Base-by-base conservation (phyloP, 2,113 vertebrate genomes). In the Miniopterus natalensis region DNA sequence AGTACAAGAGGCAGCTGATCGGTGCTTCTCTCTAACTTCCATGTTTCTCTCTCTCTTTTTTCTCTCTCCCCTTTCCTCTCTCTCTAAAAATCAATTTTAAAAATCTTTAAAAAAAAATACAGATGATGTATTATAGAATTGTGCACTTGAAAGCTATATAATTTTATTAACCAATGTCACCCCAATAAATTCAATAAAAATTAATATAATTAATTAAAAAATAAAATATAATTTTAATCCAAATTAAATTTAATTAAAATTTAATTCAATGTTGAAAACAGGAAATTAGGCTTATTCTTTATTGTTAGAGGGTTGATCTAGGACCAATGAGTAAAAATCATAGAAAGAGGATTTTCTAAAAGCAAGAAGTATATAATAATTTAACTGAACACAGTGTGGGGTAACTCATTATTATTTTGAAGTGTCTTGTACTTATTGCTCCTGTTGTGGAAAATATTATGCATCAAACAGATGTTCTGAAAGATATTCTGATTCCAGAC, bases 251-350 rank as follows among this genome's bases (percentile, higher is more conserved):
- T 73, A 73, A 45, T 73, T 87, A 83, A 36, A 40, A 85, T 45
- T 47, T 84, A 94, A 88, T 77, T 8, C 53, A 88, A 85, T 73
- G 5, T 55, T 61, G 8, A 40, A 84, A 49, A 90, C 42, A 90
- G 36, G 8, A 4, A 57, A 90, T 84, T 87, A 47, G 29, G 71
- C 57, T 61, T 85, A 65, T 45, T 53, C 55, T 47, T 68, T 75
- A 15, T 94, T 42, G 14, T 21, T 53, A 95, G 8, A 74, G 1
- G n/a, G 15, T 42, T 90, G 12, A 61, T 57, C 36, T 75, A 90
- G 18, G 36, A 40, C 15, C 31, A 89, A 25, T 51, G 29, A 68
- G 5, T 42, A 78, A 27, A 71, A 85, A 55, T 68, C 20, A 36
- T 2, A 71, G 63, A 49, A 59, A 21, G 29, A 63, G 6, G 4